Evolutionary conservation across 2,797 vertebrate species (phyloP).

Genomic region (Labeo calbasu): DNA sequence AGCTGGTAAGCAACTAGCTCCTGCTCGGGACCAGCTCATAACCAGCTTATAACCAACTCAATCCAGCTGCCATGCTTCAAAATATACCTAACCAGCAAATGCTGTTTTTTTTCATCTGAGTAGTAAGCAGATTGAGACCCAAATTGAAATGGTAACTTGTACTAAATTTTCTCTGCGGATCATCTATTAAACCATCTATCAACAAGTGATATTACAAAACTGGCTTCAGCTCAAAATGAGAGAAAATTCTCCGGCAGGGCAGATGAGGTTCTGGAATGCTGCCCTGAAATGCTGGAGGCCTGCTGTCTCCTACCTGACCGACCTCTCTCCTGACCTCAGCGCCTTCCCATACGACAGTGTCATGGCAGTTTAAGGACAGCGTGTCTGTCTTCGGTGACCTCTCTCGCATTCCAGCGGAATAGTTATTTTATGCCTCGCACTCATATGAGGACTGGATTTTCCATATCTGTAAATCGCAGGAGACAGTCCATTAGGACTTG

Average conservation of each 20-base stretch:
- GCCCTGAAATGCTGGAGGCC: background rate
- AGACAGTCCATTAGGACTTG: conserved; percentile 11
- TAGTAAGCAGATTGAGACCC: background rate
- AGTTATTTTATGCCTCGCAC: background rate
- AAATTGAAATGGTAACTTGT: background rate
- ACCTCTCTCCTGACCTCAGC: conserved; percentile 32
- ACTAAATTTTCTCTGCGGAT: background rate
- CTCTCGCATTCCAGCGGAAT: conserved; percentile 11
- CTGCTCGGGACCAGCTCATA: too few species aligned
- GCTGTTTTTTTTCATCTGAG: too few species aligned
- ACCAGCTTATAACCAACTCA: too few species aligned
- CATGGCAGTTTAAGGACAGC: conserved; percentile 1
- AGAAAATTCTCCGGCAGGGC: background rate
- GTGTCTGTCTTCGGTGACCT: conserved; percentile 10
- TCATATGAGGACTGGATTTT: conserved; percentile 2
- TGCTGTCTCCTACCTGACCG: conserved; percentile 23
- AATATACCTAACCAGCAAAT: too few species aligned
- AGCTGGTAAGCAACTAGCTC: too few species aligned
- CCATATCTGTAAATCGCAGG: conserved; percentile 32
- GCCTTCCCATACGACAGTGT: conserved; percentile 5
- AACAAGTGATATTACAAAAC: background rate
- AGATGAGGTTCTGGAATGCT: conserved; percentile 4
- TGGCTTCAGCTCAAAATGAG: conserved; percentile 7
- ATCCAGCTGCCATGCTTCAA: too few species aligned
- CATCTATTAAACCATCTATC: background rate